Evolutionary conservation across 2,113 vertebrate genomes (phyloP).

Genomic region (Lathamus discolor): DNA sequence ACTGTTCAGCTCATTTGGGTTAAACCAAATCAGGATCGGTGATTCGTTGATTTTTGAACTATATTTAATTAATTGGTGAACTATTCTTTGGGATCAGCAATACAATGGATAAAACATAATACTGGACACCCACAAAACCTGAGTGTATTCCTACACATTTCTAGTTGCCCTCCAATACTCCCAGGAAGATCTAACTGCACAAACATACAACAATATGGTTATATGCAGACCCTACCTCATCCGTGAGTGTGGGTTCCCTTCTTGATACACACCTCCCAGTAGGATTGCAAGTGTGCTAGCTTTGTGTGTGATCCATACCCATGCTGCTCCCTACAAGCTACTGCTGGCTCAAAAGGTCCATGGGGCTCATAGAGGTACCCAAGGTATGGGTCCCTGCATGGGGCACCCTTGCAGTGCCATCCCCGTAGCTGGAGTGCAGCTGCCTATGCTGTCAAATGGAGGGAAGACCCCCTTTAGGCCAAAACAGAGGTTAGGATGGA

Average conservation of each 20-base stretch:
- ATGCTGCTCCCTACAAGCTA: not conserved
- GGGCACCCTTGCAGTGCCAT: not conserved
- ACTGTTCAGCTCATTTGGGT: not conserved
- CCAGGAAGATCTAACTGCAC: not conserved
- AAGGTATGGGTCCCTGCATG: not conserved
- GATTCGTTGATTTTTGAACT: not conserved
- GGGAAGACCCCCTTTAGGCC: not conserved
- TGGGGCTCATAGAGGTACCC: rapidly evolving
- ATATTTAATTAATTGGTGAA: not conserved
- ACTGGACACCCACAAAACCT: not conserved
- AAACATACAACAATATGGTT: rapidly evolving
- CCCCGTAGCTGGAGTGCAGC: not conserved
- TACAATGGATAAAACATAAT: not conserved
- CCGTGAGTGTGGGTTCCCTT: rapidly evolving
- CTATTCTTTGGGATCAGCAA: not conserved
- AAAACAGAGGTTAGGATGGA: not conserved
- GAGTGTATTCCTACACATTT: not conserved
- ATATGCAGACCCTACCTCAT: rapidly evolving
- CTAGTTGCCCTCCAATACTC: not conserved
- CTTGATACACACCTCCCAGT: rapidly evolving
- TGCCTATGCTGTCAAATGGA: not conserved
- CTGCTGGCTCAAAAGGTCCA: rapidly evolving
- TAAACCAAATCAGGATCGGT: not conserved
- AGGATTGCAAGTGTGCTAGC: not conserved
- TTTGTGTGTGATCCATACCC: not conserved